A percentile compares a stretch with the other conserved stretches of the same genome.
These are phyloP conservation scores for Polydrusus tereticollis DNA, from an alignment of 2,888 invertebrate genomes.

Conservation along the genomic window DNA sequence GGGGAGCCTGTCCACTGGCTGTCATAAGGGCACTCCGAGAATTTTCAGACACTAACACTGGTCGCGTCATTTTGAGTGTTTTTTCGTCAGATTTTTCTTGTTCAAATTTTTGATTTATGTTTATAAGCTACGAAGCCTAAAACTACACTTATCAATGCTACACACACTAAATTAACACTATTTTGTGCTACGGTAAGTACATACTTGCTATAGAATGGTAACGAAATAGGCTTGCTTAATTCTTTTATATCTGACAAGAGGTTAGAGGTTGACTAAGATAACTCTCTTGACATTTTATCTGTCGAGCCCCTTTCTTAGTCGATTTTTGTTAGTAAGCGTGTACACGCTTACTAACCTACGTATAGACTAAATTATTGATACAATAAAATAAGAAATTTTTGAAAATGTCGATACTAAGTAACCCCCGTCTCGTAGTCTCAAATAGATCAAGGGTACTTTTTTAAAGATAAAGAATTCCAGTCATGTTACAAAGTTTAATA, in stretches of 20 bases:
- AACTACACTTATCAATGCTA: neutral
- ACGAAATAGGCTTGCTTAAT: conserved; percentile 18
- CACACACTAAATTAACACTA: neutral
- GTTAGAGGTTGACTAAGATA: conserved; percentile 30
- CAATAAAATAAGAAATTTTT: neutral
- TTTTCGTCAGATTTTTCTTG: too few species aligned
- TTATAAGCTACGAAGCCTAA: neutral
- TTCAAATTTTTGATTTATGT: neutral
- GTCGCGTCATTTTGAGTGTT: conserved; percentile 53
- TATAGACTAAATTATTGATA: neutral
- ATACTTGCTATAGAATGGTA: conserved; percentile 10
- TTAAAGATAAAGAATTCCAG: neutral
- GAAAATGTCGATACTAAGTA: neutral
- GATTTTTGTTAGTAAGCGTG: neutral
- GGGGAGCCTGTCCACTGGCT: conserved; percentile 32
- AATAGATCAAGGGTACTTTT: neutral
- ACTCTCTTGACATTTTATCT: conserved; percentile 6
- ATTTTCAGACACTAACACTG: conserved; percentile 55
- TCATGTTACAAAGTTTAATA: conserved; percentile 9
- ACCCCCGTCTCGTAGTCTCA: too few species aligned
- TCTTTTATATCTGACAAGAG: conserved; percentile 33
- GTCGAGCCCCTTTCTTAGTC: conserved; percentile 29
- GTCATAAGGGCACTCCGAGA: conserved; percentile 53
- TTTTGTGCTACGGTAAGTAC: conserved; percentile 1
- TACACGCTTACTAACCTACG: neutral